Evolutionary conservation across 2,888 invertebrate species (phyloP), one percentile per base, ranked within the genome.

Genomic region (Oxystoma pomonae): DNA sequence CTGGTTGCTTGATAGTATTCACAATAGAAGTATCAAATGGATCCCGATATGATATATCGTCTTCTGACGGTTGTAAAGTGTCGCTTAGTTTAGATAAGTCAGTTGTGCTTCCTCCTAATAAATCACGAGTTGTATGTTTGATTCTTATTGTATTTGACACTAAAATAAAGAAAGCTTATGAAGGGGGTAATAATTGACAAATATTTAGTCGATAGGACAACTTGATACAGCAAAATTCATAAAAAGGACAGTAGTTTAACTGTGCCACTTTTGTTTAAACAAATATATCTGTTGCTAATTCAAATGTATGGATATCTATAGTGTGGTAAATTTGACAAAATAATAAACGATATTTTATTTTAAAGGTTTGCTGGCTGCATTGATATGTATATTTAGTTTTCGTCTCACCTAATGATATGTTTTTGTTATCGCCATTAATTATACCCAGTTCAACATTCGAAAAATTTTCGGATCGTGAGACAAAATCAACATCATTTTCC

Each of bases 1-100:
- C 92, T 0, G 92, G 91, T 61, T 89, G 87, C 55, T 89, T 86
- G 49, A 90, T 84, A 60, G 84, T 84, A 72, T 87, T 87, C 1
- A 92, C 86, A 35, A 87, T 85, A 0, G 93, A 92, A 0, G 94
- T 94, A 74, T 94, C 94, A 73, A 95, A 94, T 0, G 94, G 94
- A 81, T 94, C 94, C 60, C 88, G 86, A 72, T 86, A 85, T 60
- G 86, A 88, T 63, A 83, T 78, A 55, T 78, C 76, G 9, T 84
- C 79, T 20, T 80, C 77, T 21, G 75, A 73, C 0, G 91, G 91
- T 65, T 85, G 83, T 59, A 90, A 84, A 20, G 85, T 84, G 70
- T 90, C 88, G 0, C 84, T 85, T 61, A 91, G 80, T 72, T 86
- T 84, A 16, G 87, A 86, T 58, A 92, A 81, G 78, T 92, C 92